Evolutionary conservation across 2,113 vertebrate species (phyloP).

Genomic region (Psephotus haematonotus): DNA sequence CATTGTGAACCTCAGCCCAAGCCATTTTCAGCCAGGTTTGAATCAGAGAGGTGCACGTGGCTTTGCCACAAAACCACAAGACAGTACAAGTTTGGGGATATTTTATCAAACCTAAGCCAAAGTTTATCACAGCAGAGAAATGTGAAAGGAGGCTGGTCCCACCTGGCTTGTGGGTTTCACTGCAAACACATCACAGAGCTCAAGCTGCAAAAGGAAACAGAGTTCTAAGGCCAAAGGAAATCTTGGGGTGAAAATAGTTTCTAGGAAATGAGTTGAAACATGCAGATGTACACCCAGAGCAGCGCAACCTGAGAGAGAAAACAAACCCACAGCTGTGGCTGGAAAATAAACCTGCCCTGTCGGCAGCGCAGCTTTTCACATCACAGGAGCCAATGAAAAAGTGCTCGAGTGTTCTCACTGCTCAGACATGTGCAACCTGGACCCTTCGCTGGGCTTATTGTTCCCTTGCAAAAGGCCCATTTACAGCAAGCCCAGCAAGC

Average conservation of each 20-base stretch:
- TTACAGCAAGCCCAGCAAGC: constrained; percentile 79
- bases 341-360: constrained; percentile 55
- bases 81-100: background rate
- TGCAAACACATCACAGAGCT: background rate
- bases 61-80: background rate
- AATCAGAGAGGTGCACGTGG: background rate
- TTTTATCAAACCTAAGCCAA: background rate
- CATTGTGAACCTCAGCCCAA: background rate
- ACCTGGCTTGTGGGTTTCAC: background rate
- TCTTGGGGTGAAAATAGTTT: constrained; percentile 5
- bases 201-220: background rate
- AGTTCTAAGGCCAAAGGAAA: constrained; percentile 9
- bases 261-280: constrained; percentile 35
- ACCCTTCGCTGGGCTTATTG: constrained; percentile 83
- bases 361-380: constrained; percentile 51
- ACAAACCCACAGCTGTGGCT: constrained; percentile 54
- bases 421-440: constrained; percentile 86
- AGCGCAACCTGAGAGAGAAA: constrained; percentile 23
- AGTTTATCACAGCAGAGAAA: background rate
- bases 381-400: constrained; percentile 72
- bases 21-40: background rate
- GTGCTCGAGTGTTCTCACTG: constrained; percentile 76
- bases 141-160: background rate
- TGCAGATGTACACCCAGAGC: constrained; percentile 29
- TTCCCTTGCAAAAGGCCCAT: constrained; percentile 87